Conservation (phyloP, 2,888 invertebrate genomes). For the Anagyrus pseudococci region DNA sequence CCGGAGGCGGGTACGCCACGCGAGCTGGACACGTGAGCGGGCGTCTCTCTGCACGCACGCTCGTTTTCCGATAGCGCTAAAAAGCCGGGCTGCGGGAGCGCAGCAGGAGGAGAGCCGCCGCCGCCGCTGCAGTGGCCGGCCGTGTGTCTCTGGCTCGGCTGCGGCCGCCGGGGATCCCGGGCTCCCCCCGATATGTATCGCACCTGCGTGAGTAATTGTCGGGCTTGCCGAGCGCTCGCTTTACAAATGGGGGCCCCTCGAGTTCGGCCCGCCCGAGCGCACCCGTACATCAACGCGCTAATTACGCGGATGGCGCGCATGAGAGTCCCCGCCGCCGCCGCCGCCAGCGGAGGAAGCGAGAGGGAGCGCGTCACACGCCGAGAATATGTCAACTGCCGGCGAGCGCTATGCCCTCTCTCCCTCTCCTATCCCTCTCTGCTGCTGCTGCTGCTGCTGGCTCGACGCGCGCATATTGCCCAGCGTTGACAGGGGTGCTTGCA, state of each 20-base stretch:
- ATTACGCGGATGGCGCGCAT: slow-evolving; percentile 51
- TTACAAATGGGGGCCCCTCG: slow-evolving; percentile 28
- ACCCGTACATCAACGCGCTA: slow-evolving; percentile 53
- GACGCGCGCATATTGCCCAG: too few relatives aligned
- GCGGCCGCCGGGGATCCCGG: slow-evolving; percentile 15
- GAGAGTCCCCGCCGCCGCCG: not conserved
- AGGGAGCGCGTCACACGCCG: not conserved
- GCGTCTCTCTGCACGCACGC: not conserved
- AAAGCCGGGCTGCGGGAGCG: slow-evolving; percentile 21
- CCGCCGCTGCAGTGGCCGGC: too few relatives aligned
- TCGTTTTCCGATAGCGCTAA: slow-evolving; percentile 37
- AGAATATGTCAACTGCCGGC: slow-evolving; percentile 18
- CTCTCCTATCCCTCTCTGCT: too few relatives aligned
- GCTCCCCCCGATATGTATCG: slow-evolving; percentile 38
- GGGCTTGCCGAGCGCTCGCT: slow-evolving; percentile 27
- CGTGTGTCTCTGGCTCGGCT: too few relatives aligned
- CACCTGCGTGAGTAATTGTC: slow-evolving; percentile 42
- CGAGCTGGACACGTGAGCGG: not conserved
- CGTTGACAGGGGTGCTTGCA: too few relatives aligned
- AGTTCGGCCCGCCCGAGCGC: slow-evolving; percentile 10
- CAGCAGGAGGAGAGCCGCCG: too few relatives aligned
- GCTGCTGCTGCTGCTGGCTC: too few relatives aligned
- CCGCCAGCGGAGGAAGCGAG: not conserved
- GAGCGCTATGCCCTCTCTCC: too few relatives aligned
- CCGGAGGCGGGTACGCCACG: not conserved